Evolutionary conservation across 2,113 vertebrate genomes (phyloP).

Genomic region (Myiagra hebetior): DNA sequence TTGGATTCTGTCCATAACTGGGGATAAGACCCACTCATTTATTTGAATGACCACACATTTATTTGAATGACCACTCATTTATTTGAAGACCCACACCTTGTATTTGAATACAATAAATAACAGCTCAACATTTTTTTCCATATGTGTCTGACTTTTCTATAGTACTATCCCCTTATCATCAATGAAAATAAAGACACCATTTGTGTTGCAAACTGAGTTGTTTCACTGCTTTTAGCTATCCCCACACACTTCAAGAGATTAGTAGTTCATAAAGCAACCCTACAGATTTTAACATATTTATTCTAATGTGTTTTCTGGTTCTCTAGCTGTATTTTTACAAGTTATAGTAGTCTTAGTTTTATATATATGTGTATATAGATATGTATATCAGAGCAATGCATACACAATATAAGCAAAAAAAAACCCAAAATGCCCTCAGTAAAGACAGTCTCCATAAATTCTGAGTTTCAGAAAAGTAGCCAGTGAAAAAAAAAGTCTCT

Average conservation of each 20-base stretch:
- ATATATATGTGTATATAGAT: not conserved
- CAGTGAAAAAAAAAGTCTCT: not conserved
- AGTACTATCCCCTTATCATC: not conserved
- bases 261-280: not conserved
- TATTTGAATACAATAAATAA: not conserved
- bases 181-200: not conserved
- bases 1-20: not conserved
- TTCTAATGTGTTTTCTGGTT: not conserved
- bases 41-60: not conserved
- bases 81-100: too few relatives aligned
- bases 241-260: not conserved
- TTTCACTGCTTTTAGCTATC: not conserved
- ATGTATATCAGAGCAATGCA: not conserved
- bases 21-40: not conserved
- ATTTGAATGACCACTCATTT: not conserved
- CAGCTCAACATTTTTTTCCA: not conserved
- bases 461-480: not conserved
- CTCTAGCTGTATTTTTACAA: not conserved
- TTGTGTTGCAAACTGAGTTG: not conserved
- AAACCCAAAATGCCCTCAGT: not conserved
- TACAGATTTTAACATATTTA: not conserved
- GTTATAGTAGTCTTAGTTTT: not conserved
- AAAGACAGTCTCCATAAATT: not conserved
- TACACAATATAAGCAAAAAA: not conserved
- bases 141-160: not conserved